These are phyloP conservation scores for Diplolepis rosae DNA, from an alignment of 2,888 invertebrate genomes.

Conservation along the genomic window DNA sequence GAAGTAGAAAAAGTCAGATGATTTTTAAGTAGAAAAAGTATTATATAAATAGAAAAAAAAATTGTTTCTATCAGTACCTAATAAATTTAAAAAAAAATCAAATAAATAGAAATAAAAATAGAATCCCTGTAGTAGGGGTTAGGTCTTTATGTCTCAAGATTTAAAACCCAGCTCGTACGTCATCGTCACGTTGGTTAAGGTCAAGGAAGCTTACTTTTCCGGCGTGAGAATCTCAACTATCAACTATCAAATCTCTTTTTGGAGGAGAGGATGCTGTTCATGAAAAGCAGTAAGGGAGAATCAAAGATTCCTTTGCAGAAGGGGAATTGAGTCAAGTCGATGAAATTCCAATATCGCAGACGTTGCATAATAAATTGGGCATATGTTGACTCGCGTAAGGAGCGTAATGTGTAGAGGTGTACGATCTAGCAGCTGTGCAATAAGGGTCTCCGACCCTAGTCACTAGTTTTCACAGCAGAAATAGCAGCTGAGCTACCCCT, in stretches of 20 bases:
- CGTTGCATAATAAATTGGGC: slow-evolving; percentile 42
- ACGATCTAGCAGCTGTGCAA: slow-evolving; percentile 60
- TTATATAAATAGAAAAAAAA: no score
- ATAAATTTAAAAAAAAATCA: no score
- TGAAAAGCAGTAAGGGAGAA: background rate
- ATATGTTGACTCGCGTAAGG: slow-evolving; percentile 36
- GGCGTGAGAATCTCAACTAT: background rate
- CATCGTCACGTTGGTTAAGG: background rate
- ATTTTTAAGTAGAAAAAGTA: no score
- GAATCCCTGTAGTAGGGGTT: no score
- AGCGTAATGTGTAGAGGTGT: slow-evolving; percentile 48
- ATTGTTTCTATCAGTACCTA: no score
- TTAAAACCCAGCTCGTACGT: background rate
- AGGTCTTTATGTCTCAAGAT: background rate
- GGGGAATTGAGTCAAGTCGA: background rate
- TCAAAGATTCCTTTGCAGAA: background rate
- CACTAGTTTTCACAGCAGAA: slow-evolving; percentile 54
- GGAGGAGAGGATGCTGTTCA: background rate
- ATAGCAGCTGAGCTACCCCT: slow-evolving; percentile 59
- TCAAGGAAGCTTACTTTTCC: background rate
- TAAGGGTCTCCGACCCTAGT: slow-evolving; percentile 62
- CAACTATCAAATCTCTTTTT: background rate
- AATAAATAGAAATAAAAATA: no score
- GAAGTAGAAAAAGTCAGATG: no score
- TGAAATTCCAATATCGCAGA: slow-evolving; percentile 20